Conservation (phyloP, 2,888 invertebrate species). For the Thereva unica region DNA sequence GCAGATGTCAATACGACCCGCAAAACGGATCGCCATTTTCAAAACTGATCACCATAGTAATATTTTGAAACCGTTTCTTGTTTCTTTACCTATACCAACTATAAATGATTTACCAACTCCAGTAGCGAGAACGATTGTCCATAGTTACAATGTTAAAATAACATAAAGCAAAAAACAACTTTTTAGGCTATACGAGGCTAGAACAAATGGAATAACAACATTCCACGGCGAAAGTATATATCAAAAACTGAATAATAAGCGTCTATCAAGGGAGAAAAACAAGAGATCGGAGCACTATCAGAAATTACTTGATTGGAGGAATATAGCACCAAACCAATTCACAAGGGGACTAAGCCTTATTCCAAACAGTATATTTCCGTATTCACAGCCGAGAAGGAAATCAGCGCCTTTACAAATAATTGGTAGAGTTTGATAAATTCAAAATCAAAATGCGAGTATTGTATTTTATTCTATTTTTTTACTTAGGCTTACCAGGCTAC, state of each 20-base stretch:
- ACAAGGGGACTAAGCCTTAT: constrained; percentile 41
- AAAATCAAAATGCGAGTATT: not conserved
- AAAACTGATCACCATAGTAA: too few species aligned
- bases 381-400: constrained; percentile 49
- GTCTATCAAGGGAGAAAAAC: constrained; percentile 49
- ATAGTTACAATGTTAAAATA: constrained; percentile 3
- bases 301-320: constrained; percentile 47
- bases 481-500: constrained; percentile 77
- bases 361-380: constrained; percentile 42
- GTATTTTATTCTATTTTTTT: constrained; percentile 44
- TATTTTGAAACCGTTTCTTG: too few species aligned
- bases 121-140: not conserved
- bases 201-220: constrained; percentile 72
- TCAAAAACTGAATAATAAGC: constrained; percentile 65
- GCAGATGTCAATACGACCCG: too few species aligned
- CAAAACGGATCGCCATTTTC: too few species aligned
- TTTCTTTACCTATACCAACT: too few species aligned
- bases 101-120: too few species aligned
- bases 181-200: constrained; percentile 65
- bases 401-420: constrained; percentile 55
- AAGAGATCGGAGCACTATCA: constrained; percentile 43
- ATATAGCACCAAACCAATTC: constrained; percentile 50
- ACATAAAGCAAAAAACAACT: not conserved
- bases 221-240: constrained; percentile 68
- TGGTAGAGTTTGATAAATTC: constrained; percentile 43